Percentiles rank a stretch among this genome's conserved stretches.
These are phyloP conservation scores for Oreochromis mossambicus DNA, from an alignment of 2,797 vertebrate genomes.

Conservation along the genomic window DNA sequence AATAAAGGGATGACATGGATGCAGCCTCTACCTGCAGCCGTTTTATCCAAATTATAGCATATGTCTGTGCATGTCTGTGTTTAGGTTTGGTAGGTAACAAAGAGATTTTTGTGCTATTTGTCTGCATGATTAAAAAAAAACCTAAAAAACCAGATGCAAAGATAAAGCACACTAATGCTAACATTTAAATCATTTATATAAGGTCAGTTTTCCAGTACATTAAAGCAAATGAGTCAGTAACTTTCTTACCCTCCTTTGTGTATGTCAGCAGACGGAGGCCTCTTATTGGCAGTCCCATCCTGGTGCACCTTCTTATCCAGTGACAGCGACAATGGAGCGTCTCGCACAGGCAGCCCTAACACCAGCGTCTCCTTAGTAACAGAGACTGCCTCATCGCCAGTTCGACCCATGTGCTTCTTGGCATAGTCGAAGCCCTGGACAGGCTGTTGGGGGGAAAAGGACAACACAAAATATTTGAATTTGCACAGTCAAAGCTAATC, in stretches of 20 bases:
- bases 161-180: background rate
- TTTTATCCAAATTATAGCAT: background rate
- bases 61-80: background rate
- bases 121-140: background rate
- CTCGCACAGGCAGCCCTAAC: slow-evolving; percentile 86
- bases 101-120: rapidly evolving
- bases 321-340: slow-evolving; percentile 81
- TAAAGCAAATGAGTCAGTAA: background rate
- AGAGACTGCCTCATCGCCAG: slow-evolving; percentile 88
- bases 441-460: slow-evolving; percentile 72
- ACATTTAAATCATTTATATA: background rate
- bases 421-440: slow-evolving; percentile 98
- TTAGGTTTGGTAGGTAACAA: background rate
- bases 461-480: background rate
- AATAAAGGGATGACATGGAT: too few species aligned
- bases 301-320: slow-evolving; percentile 87
- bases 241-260: slow-evolving; percentile 88
- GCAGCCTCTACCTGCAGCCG: too few species aligned
- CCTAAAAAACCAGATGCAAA: background rate
- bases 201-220: background rate
- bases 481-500: background rate
- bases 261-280: slow-evolving; percentile 86
- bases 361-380: slow-evolving; percentile 93
- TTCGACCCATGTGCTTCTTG: slow-evolving; percentile 95
- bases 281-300: slow-evolving; percentile 89